These are phyloP conservation scores for Pseudorhiza aurosa DNA, from an alignment of 30 jellyfish, hydroid and myxozoan genomes.

Conservation along the genomic window DNA sequence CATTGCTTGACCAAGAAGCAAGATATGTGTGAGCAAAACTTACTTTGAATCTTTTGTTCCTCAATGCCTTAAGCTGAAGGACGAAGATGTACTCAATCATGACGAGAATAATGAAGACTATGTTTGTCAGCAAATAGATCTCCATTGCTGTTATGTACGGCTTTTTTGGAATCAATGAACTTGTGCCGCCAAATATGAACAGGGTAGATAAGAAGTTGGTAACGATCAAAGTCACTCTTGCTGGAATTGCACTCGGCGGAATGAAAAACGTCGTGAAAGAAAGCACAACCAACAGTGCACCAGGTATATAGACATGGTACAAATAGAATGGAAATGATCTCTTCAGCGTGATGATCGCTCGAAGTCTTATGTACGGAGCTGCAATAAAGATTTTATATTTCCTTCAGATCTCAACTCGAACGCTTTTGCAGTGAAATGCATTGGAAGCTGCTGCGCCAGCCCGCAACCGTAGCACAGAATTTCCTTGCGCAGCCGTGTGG, in stretches of 20 bases:
- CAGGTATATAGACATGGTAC: slow-evolving; percentile 66
- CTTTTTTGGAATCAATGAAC: slow-evolving; percentile 38
- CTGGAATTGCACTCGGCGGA: slow-evolving; percentile 72
- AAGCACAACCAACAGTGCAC: slow-evolving; percentile 43
- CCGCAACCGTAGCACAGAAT: too few relatives aligned
- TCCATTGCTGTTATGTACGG: slow-evolving; percentile 73
- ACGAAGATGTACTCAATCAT: slow-evolving; percentile 64
- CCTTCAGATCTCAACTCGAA: too few relatives aligned
- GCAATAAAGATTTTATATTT: neutral
- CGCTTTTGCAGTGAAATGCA: too few relatives aligned
- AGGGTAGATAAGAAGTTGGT: slow-evolving; percentile 62
- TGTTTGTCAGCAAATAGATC: slow-evolving; percentile 42
- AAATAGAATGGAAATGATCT: slow-evolving; percentile 54
- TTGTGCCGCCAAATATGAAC: slow-evolving; percentile 62
- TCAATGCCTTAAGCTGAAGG: slow-evolving; percentile 11
- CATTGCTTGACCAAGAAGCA: too few relatives aligned
- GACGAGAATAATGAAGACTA: slow-evolving; percentile 57
- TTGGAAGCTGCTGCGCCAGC: too few relatives aligned
- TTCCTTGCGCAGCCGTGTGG: too few relatives aligned
- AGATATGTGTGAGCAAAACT: too few relatives aligned
- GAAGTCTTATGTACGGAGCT: slow-evolving; percentile 42
- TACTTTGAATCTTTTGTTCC: slow-evolving; percentile 11
- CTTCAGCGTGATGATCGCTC: slow-evolving; percentile 29
- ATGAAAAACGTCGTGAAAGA: slow-evolving; percentile 68
- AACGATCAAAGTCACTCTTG: slow-evolving; percentile 69